Base-by-base conservation (phyloP, 2,888 invertebrate species). In the Euphydryas editha region DNA sequence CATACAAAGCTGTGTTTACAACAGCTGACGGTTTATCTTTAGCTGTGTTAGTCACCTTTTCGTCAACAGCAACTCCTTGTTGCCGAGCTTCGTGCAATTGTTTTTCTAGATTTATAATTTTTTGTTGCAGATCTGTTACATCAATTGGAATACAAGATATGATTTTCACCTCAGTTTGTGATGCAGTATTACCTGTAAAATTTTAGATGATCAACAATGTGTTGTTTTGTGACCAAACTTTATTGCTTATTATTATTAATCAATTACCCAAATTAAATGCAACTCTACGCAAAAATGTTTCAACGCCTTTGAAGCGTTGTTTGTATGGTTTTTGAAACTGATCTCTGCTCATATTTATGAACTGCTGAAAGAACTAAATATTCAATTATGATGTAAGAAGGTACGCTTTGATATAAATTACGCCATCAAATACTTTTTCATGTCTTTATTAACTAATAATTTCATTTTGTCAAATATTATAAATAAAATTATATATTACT, bases 61-160 rank as follows among this genome's bases (percentile, higher is more conserved):
- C 39, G 8, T 61, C 20, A 21, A 11, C 20, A 24, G 21, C 11
- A 15, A 15, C 1, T 20, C 10, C 13, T 8, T 55, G 39, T 30
- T 58, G 30, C 54, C 67, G 72, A 2, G 70, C 74, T 21, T 78
- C 80, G 36, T 80, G 80, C 13, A 90, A 71, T 71, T 90, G 80
- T 66, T 78, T 84, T 72, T 92, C 90, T 30, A 91, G 78, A 30
- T 69, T 63, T 1, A 81, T 69, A 3, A 92, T 90, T 68, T 85
- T 88, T 69, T 89, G 83, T 71, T 92, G 92, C 46, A 92, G 78
- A 66, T 92, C 92, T 11, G 90, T 86, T 4, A 92, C 92, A 70
- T 92, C 92, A 70, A 92, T 88, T 6, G 92, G 92, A 75, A 92
- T 90, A 72, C 92, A 92, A 18, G 92, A 92, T 76, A 92, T 88